Conservation (phyloP, 2,113 vertebrate genomes). For the Corythornis cristatus region DNA sequence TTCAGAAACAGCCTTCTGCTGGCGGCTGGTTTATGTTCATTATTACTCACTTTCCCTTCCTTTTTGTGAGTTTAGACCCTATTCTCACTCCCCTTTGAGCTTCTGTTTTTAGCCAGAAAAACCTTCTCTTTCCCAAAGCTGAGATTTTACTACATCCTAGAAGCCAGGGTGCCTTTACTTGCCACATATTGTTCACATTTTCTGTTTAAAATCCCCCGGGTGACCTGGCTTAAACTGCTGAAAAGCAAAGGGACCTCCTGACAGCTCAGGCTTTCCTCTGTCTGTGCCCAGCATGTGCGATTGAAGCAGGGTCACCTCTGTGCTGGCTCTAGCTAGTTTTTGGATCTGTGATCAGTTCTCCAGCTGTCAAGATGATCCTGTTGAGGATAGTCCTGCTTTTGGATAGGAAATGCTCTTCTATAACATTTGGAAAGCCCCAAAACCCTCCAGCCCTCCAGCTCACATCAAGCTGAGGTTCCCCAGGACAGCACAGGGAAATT, state of each 20-base stretch:
- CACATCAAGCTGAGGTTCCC: not conserved
- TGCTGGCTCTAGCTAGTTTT: not conserved
- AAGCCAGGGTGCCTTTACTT: not conserved
- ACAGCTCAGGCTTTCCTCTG: not conserved
- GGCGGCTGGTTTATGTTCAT: not conserved
- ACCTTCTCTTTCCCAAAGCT: not conserved
- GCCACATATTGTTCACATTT: not conserved
- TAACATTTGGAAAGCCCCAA: not conserved
- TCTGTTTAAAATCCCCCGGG: not conserved
- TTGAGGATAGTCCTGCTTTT: not conserved
- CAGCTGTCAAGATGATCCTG: not conserved
- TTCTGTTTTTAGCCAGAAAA: not conserved
- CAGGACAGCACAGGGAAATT: fast-evolving
- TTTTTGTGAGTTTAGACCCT: not conserved
- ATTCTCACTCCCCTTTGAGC: not conserved
- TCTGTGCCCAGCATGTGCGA: fast-evolving
- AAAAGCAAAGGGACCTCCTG: not conserved
- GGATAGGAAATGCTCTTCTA: not conserved
- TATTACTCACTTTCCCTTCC: not conserved
- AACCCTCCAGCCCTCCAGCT: not conserved
- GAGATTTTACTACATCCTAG: not conserved
- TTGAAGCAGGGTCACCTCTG: not conserved
- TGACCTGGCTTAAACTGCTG: not conserved
- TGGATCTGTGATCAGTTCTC: not conserved
- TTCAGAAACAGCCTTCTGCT: conserved; percentile 7